Evolutionary conservation across 2,797 vertebrate genomes (phyloP).

Genomic region (Sebastes variabilis): DNA sequence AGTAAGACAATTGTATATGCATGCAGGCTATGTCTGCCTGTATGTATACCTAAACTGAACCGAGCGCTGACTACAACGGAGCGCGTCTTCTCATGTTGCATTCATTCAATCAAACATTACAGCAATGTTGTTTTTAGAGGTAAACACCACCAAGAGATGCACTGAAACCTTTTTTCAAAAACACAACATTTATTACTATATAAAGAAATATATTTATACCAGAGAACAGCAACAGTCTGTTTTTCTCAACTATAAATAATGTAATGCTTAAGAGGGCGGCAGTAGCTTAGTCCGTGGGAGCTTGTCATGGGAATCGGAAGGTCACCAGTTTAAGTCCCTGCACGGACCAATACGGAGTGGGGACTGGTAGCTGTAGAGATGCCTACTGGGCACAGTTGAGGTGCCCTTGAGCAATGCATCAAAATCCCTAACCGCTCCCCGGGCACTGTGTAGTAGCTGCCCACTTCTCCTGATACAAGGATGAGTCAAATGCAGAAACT

Average conservation of each 20-base stretch:
- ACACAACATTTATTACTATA: neutral
- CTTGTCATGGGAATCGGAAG: neutral
- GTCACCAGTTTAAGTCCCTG: too few relatives aligned
- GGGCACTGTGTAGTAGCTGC: too few relatives aligned
- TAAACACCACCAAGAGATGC: neutral
- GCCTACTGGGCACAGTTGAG: too few relatives aligned
- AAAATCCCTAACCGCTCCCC: too few relatives aligned
- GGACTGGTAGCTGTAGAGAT: too few relatives aligned
- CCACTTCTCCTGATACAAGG: too few relatives aligned
- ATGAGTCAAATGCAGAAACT: fast-evolving
- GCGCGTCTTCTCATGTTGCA: neutral
- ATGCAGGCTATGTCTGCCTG: neutral
- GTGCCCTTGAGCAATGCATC: too few relatives aligned
- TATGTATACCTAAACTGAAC: neutral
- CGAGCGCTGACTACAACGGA: neutral
- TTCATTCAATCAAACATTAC: neutral
- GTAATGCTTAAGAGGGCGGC: neutral
- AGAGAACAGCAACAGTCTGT: neutral
- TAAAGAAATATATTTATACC: neutral
- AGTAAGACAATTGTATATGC: neutral
- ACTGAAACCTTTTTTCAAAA: neutral
- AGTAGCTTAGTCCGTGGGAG: neutral
- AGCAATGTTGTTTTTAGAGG: neutral
- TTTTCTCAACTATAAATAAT: neutral
- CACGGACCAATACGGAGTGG: too few relatives aligned